Evolutionary conservation across 53 echinoderm and acorn worm genomes (phyloP), one percentile per base, ranked within the genome.

Genomic region (Temnopleurus reevesii): DNA sequence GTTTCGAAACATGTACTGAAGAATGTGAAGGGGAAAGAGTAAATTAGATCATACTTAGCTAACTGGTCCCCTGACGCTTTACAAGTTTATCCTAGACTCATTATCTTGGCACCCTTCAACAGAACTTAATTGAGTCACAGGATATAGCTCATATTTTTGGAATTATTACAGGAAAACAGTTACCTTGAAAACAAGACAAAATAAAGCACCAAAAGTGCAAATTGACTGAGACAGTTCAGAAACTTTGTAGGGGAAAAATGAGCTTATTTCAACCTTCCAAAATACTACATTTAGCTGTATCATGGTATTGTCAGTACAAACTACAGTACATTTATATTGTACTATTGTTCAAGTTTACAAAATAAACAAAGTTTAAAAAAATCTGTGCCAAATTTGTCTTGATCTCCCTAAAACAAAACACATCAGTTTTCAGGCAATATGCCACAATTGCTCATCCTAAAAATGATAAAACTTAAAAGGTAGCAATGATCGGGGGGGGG

Each of bases 121-220:
- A 19, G 41, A 71, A 5, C 46, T 12, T 80, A 31, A 80, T 49
- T 80, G 80, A 80, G 47, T 80, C 80, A 80, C 80, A 80, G 80
- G 80, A 80, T 80, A 53, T 30, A 29, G 51, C 80, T 46, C 27
- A 80, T 80, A 80, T 53, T 8, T 80, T 71, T 19, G 41, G 71
- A 71, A 38, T 71, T 71, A 71, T 41, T 36, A n/a, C 19, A 41
- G 71, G 71, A 41, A 38, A 71, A 71, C 71, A 71, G 71, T 41
- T 41, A 71, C 71, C 71, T 41, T 27, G 21, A 38, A 71, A 13
- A 71, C 5, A 13, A 41, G 21, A 36, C 19, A 38, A 41, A 4
- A n/a, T 58, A 58, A 58, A 24, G 24, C 58, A 58, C n/a, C 28
- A 17, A 41, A 71, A 71, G 71, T 38, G 8, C 71, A 38, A 41